These are phyloP conservation scores for Tylochromis polylepis DNA, from an alignment of 2,113 vertebrate genomes.

Conservation along the genomic window DNA sequence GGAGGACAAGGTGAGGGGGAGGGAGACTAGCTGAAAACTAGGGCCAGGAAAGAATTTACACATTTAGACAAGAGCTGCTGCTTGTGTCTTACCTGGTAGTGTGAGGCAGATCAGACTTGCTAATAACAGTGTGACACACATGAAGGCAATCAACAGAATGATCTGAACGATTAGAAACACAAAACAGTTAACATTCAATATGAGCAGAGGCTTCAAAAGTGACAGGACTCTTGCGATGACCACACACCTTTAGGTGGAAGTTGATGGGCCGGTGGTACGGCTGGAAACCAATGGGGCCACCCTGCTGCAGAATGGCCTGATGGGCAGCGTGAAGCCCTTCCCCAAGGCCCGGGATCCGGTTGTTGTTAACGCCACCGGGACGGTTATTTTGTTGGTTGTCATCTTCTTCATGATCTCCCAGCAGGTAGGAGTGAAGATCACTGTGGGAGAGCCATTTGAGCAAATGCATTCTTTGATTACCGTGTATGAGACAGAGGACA, in stretches of 20 bases:
- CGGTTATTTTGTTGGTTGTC: conserved; percentile 79
- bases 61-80: too few species aligned
- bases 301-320: conserved; percentile 94
- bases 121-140: conserved; percentile 90
- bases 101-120: conserved; percentile 96
- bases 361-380: conserved; percentile 78
- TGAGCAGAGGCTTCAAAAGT: background rate
- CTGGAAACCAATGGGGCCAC: conserved; percentile 90
- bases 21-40: background rate
- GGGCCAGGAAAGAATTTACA: background rate
- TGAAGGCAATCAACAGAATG: conserved; percentile 87
- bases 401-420: conserved; percentile 91
- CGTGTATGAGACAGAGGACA: background rate
- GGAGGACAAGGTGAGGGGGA: background rate
- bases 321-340: conserved; percentile 94
- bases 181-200: background rate
- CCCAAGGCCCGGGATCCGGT: conserved; percentile 85
- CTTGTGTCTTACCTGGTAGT: conserved; percentile 80
- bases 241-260: conserved; percentile 85
- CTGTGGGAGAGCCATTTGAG: conserved; percentile 55
- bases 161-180: conserved; percentile 74
- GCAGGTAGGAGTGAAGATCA: conserved; percentile 93
- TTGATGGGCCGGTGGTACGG: conserved; percentile 89
- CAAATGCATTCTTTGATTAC: background rate
- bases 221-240: background rate